These are phyloP conservation scores for Cantharis flavilabris DNA, from an alignment of 2,888 invertebrate genomes.

Conservation along the genomic window DNA sequence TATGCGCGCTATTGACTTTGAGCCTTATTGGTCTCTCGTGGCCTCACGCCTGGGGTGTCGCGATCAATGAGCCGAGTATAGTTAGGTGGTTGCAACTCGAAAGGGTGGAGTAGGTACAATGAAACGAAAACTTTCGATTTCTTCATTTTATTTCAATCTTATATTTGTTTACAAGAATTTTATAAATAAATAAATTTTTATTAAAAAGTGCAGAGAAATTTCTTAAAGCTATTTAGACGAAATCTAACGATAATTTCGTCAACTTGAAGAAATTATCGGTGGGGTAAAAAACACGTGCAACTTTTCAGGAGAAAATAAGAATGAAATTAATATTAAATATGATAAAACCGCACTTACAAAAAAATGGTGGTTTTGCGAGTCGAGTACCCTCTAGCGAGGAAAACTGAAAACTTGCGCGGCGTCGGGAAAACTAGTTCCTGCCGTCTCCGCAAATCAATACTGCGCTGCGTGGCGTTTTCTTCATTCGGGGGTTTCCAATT, in stretches of 20 bases:
- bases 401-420: slow-evolving; percentile 24
- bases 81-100: slow-evolving; percentile 30
- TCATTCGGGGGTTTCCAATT: slow-evolving; percentile 8
- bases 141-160: neutral
- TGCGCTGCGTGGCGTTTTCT: slow-evolving; percentile 5
- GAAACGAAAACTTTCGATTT: slow-evolving; percentile 9
- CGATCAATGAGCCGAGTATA: slow-evolving; percentile 47
- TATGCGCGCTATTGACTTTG: slow-evolving; percentile 47
- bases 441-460: slow-evolving; percentile 28
- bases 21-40: slow-evolving; percentile 39
- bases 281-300: slow-evolving; percentile 8
- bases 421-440: slow-evolving; percentile 17
- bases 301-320: neutral
- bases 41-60: slow-evolving; percentile 43
- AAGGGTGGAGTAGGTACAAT: slow-evolving; percentile 10
- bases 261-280: neutral
- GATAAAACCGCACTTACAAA: neutral
- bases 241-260: neutral
- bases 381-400: slow-evolving; percentile 21
- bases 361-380: neutral
- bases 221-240: neutral
- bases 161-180: neutral
- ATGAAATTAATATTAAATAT: slow-evolving; percentile 13
- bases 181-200: neutral
- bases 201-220: neutral